Conservation (phyloP, 2,113 vertebrate species). For the Gavialis gangeticus region DNA sequence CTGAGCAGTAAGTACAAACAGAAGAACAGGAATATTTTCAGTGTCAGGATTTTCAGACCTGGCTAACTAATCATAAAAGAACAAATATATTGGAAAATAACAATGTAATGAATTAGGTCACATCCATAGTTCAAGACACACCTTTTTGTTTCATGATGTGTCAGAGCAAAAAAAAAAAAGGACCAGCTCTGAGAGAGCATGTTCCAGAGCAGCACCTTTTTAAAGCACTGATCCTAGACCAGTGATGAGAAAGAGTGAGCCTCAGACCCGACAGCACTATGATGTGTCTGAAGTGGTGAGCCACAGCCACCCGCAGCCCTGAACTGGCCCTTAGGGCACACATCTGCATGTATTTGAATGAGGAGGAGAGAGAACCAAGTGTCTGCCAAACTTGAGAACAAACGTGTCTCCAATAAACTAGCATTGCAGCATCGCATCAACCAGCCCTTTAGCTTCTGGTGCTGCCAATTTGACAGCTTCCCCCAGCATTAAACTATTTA, state of each 20-base stretch:
- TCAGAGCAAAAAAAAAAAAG: neutral
- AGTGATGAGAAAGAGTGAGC: neutral
- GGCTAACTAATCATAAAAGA: neutral
- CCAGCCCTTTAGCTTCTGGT: neutral
- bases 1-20: neutral
- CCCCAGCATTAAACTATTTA: neutral
- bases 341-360: accelerated
- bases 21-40: neutral
- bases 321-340: neutral
- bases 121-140: neutral
- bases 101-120: neutral
- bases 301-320: neutral
- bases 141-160: neutral
- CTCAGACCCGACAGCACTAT: neutral
- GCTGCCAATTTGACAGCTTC: neutral
- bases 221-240: neutral
- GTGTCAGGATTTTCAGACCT: neutral
- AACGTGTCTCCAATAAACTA: accelerated
- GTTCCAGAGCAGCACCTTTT: neutral
- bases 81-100: neutral
- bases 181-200: neutral
- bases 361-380: neutral
- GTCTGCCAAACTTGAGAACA: neutral
- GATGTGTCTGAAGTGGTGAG: neutral
- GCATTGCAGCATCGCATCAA: accelerated